Evolutionary conservation across 2,888 invertebrate species (phyloP), one percentile per base, ranked within the genome.

Genomic region (Plebejus argus): DNA sequence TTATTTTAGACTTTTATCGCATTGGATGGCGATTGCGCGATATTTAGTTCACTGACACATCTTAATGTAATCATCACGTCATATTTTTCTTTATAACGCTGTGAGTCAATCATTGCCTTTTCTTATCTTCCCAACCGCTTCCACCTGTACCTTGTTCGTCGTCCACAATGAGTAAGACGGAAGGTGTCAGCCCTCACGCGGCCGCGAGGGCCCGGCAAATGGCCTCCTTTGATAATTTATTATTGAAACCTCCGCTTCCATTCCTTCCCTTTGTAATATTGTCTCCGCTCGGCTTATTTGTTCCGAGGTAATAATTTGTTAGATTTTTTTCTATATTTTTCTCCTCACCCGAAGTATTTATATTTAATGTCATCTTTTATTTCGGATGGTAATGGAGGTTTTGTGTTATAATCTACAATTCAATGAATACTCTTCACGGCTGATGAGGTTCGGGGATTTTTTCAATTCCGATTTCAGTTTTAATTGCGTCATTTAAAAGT

Each of bases 161-260:
- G 86, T 86, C 86, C 86, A 88, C 87, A 89, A 90, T 87, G 88
- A 87, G 89, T 85, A 88, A 89, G 88, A 86, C 85, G 85, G 87
- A 89, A 90, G 91, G 91, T 91, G 91, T 89, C 88, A 86, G 85
- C 83, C 84, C 86, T 87, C 87, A 84, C 85, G 86, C 86, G 82
- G 83, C 83, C 83, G 83, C 83, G 76, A 81, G 79, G 83, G 78
- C 79, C 80, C 82, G 82, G 81, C 80, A 80, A 83, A 82, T 81
- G 82, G 83, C 83, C 84, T 84, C 86, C 89, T 89, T 88, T 89
- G 88, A 90, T 91, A 91, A 91, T 91, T 91, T 91, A 91, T 91
- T 91, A 91, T 91, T 91, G 91, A 91, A 91, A 90, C 88, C 87
- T 88, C 87, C 87, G 87, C 88, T 86, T 89, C 86, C 86, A 85